Evolutionary conservation across 1,140 invertebrate genomes (phyloP), one percentile per base, ranked within the genome.

Genomic region (Papilio dardanus): DNA sequence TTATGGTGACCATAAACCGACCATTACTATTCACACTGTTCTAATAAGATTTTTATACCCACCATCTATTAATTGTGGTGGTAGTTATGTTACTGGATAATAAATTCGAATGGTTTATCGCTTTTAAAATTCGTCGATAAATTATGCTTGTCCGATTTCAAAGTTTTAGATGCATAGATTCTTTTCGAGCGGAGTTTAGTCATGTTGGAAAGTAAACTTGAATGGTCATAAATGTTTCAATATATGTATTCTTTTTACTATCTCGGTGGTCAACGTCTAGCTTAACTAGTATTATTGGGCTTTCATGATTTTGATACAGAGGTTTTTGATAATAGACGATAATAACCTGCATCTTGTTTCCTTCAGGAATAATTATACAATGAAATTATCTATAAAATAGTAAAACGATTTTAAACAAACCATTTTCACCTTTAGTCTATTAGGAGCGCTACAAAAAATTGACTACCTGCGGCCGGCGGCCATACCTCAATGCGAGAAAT

Each of bases 41-140:
- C 81, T 88, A 85, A 87, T 88, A 85, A 82, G 81, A 85, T 84
- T 87, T 88, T 88, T 88, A 86, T 88, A 82, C 76, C 80, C 79
- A 79, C 75, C 81, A 77, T 81, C 79, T 87, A 84, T 88, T 88
- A 88, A 88, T 86, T 87, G 82, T 84, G 77, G 79, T 84, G 77
- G 80, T 84, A 86, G 88, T 88, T 86, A 85, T 84, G 80, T 74
- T 81, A 84, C 82, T 66, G 78, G 77, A 77, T 81, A 81, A 74
- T 90, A 83, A 90, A 90, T 86, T 78, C 79, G 76, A 83, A 83
- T 83, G 79, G 74, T 87, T 85, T 87, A 85, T 87, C 77, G 75
- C 77, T 65, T 40, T 37, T 76, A 82, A 50, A 73, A 33, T 73
- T 54, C 71, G 42, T 54, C 71, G 30, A 84, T 83, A 83, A 83